Conservation (phyloP, 2,113 vertebrate genomes). For the Notarius lentiginosus region DNA sequence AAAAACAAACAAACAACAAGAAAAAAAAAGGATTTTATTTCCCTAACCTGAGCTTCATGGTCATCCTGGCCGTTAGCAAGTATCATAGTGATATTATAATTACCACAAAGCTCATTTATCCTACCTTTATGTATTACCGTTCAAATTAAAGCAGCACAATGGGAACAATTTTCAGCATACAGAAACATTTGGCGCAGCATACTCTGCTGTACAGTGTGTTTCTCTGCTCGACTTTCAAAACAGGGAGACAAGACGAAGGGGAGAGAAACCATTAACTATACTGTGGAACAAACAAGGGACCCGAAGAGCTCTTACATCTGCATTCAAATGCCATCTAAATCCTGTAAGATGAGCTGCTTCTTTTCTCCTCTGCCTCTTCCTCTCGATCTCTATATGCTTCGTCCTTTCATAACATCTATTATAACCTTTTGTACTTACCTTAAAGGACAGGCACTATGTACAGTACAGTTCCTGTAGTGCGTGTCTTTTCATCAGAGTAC, state of each 20-base stretch:
- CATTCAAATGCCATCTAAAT: conserved; percentile 65
- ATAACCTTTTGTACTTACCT: neutral
- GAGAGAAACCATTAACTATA: conserved; percentile 61
- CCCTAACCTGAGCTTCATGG: neutral
- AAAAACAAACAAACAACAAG: neutral
- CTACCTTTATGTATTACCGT: neutral
- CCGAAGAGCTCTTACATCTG: conserved; percentile 46
- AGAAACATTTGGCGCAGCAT: neutral
- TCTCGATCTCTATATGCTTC: conserved; percentile 29
- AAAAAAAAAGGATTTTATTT: neutral
- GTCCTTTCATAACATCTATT: neutral
- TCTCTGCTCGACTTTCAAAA: neutral
- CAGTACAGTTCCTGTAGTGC: neutral
- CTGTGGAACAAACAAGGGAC: conserved; percentile 36
- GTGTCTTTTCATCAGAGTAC: conserved; percentile 54
- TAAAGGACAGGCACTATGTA: neutral
- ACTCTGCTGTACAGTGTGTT: neutral
- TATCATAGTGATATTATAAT: conserved; percentile 2
- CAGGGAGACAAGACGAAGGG: conserved; percentile 10
- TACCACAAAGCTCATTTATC: neutral
- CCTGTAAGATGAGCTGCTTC: conserved; percentile 56
- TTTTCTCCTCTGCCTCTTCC: conserved; percentile 31
- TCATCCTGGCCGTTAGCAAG: neutral
- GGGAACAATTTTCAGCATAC: conserved; percentile 4
- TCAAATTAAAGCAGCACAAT: neutral